Base-by-base conservation (phyloP, 2,113 vertebrate genomes). In the Romanogobio albipinnatus region DNA sequence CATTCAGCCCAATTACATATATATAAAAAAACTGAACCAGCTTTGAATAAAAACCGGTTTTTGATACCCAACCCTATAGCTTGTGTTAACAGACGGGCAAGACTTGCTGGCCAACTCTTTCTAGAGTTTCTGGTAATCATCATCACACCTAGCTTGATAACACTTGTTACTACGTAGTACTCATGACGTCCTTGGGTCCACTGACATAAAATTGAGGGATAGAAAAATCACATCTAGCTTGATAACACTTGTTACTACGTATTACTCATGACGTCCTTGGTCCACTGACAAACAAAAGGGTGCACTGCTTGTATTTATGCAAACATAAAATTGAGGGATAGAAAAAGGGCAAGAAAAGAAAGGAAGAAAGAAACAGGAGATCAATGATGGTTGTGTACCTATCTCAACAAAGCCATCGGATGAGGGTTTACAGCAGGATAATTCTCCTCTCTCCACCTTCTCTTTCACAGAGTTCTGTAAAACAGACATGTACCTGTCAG, bases 331-430 rank as follows among this genome's bases (percentile, higher is more conserved):
- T 29, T n/a, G 5, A 7, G 59, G 17, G 51, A 71, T 47, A 84
- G 43, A 8, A n/a, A 45, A 33, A 29, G 36, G 15, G 39, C 59
- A 45, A 83, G 24, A 6, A 26, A 39, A 29, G 17, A 26, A 26
- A 45, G n/a, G 3, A 36, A 11, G 9, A 2, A 24, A 53, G 76
- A 83, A 79, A 68, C 3, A 13, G 19, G 29, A 79, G 61, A 58
- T 5, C 58, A 68, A 53, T 68, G 6, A 61, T 8, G 6, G 4
- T 26, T 62, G 47, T 13, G 19, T 88, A 88, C 94, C 93, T 91
- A 94, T 94, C 82, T 91, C 90, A 70, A 93, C 88, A 90, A 93
- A 95, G 43, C 94, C 95, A 0, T 94, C 92, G 39, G 88, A 62
- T 24, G 92, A 93, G 87, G 82, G 70, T 86, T 86, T 43, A 64